Percentiles rank a stretch among this genome's conserved stretches.
phyloP scores from a whole-genome alignment of 2,888 invertebrate species.

The Aphrophora alni region DNA sequence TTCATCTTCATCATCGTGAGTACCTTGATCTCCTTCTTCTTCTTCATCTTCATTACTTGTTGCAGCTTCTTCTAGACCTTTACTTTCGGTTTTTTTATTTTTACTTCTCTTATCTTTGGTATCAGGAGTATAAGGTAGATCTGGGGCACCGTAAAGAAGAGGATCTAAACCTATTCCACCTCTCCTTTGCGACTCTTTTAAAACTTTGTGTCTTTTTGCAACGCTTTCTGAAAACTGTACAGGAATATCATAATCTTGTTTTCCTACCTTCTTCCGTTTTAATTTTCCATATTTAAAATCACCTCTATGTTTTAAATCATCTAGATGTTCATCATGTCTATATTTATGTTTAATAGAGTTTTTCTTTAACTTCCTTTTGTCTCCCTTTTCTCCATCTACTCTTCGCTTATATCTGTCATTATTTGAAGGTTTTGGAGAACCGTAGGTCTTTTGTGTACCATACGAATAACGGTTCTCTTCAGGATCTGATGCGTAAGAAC shows the following conservation, averaged over 20 bases:
- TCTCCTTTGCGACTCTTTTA: constrained; percentile 20
- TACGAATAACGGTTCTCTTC: constrained; percentile 66
- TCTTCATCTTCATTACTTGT: constrained; percentile 52
- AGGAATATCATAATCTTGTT: constrained; percentile 20
- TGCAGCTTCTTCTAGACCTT: constrained; percentile 47
- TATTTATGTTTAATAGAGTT: background rate
- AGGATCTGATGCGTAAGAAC: constrained; percentile 77
- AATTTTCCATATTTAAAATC: constrained; percentile 20
- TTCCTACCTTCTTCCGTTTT: constrained; percentile 24
- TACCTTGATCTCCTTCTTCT: constrained; percentile 53
- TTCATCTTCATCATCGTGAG: constrained; percentile 57
- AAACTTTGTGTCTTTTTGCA: background rate
- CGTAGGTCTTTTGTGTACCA: constrained; percentile 51
- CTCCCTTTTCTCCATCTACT: constrained; percentile 14
- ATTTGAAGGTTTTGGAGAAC: constrained; percentile 38
- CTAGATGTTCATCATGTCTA: background rate
- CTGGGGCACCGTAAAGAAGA: constrained; percentile 36
- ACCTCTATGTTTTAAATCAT: background rate
- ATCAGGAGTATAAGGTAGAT: constrained; percentile 23
- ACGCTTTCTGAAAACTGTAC: constrained; percentile 10
- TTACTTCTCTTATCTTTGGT: constrained; percentile 24
- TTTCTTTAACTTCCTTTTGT: background rate
- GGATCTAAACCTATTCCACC: constrained; percentile 41
- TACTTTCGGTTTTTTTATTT: constrained; percentile 31
- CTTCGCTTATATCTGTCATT: constrained; percentile 19